Conservation (phyloP, 2,888 invertebrate genomes). For the Plusia festucae region DNA sequence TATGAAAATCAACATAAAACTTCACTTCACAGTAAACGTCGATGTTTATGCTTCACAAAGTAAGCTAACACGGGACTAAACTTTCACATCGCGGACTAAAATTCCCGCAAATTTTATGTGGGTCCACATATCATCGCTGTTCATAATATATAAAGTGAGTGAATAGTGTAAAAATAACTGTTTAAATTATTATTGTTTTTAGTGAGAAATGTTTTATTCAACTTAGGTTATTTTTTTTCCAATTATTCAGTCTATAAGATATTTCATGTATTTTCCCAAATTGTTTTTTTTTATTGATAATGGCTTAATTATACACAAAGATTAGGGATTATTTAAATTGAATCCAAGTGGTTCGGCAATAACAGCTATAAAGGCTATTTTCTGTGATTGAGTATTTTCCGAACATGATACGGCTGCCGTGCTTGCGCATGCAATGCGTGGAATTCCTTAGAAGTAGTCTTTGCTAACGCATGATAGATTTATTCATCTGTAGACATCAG, state of each 20-base stretch:
- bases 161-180: too few relatives aligned
- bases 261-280: neutral
- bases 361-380: slow-evolving; percentile 5
- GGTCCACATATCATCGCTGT: neutral
- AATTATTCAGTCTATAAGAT: too few relatives aligned
- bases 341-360: slow-evolving; percentile 1
- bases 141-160: too few relatives aligned
- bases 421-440: slow-evolving; percentile 6
- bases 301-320: neutral
- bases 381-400: too few relatives aligned
- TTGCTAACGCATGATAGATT: neutral
- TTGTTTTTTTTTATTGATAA: neutral
- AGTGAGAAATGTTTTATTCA: too few relatives aligned
- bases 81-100: neutral
- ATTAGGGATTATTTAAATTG: neutral
- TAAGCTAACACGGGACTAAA: neutral
- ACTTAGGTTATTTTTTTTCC: too few relatives aligned
- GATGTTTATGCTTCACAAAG: neutral
- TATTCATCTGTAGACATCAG: neutral
- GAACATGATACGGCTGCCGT: neutral
- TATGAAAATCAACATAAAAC: neutral
- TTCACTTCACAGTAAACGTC: neutral
- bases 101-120: neutral
- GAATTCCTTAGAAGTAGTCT: slow-evolving; percentile 15
- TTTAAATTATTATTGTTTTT: too few relatives aligned